phyloP scores from a whole-genome alignment of 2,113 vertebrate genomes.

The Periophthalmus modestus region DNA sequence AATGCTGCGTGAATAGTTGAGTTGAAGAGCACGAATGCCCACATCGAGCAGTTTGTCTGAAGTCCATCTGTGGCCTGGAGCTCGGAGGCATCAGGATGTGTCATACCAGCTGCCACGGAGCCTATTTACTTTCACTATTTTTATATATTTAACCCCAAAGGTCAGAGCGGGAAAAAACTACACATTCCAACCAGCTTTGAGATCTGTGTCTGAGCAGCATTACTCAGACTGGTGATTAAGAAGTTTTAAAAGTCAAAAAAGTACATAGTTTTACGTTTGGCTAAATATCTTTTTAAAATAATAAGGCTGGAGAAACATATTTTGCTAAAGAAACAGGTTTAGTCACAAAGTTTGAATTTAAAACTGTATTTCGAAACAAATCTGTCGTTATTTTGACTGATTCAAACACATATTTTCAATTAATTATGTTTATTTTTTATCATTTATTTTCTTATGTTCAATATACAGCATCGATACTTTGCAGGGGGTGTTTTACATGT shows the following conservation, averaged over 20 bases:
- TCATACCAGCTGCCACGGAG: constrained; percentile 60
- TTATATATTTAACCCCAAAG: constrained; percentile 42
- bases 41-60: constrained; percentile 7
- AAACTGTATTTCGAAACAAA: too few relatives aligned
- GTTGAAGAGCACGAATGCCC: constrained; percentile 6
- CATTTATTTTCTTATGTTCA: too few relatives aligned
- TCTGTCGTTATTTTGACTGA: too few relatives aligned
- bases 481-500: too few relatives aligned
- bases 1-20: background rate
- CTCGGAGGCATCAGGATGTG: constrained; percentile 46
- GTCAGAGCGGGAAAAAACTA: constrained; percentile 16
- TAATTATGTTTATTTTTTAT: too few relatives aligned
- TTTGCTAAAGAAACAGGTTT: too few relatives aligned
- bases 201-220: constrained; percentile 19
- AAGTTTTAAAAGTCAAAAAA: background rate
- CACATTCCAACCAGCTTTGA: constrained; percentile 8
- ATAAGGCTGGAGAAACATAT: too few relatives aligned
- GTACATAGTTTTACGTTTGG: background rate
- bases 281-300: too few relatives aligned
- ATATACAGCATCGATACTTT: too few relatives aligned
- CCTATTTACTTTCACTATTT: constrained; percentile 55
- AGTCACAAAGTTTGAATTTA: too few relatives aligned
- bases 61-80: constrained; percentile 49
- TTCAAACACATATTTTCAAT: too few relatives aligned
- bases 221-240: background rate